A percentile compares a stretch with the other conserved stretches of the same genome.
Conservation (phyloP, 2,797 vertebrate genomes). For the Botia kubotai region DNA sequence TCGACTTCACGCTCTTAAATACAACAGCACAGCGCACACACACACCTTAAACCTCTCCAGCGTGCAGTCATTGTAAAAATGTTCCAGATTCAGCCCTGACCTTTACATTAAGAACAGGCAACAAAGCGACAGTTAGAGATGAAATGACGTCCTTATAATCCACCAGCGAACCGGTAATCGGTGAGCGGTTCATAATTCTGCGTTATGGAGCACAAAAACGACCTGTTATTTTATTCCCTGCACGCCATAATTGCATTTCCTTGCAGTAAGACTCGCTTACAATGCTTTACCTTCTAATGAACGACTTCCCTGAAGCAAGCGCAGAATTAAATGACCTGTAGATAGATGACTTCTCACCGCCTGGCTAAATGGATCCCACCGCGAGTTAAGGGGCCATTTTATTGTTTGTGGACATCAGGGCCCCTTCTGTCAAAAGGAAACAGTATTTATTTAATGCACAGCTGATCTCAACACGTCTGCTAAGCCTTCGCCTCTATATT, state of each 20-base stretch:
- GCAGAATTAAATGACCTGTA: conserved; percentile 56
- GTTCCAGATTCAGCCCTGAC: conserved; percentile 16
- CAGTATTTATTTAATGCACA: conserved; percentile 34
- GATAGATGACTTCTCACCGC: too few relatives aligned
- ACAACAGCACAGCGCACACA: not conserved
- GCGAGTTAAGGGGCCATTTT: conserved; percentile 71
- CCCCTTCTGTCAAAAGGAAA: conserved; percentile 57
- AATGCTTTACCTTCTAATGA: conserved; percentile 22
- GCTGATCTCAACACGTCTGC: conserved; percentile 20
- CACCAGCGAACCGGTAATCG: not conserved
- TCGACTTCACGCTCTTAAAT: conserved; percentile 31
- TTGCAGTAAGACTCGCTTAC: conserved; percentile 23
- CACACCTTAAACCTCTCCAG: not conserved
- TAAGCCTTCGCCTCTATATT: conserved; percentile 62
- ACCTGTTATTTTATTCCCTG: conserved; percentile 10
- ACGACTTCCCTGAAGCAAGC: conserved; percentile 52
- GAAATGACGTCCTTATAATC: conserved; percentile 16
- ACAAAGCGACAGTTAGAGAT: not conserved
- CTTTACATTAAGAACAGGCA: conserved; percentile 32
- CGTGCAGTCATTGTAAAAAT: not conserved
- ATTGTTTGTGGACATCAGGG: conserved; percentile 71
- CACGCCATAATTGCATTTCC: conserved; percentile 14
- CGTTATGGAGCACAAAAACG: conserved; percentile 27
- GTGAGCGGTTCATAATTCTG: conserved; percentile 26
- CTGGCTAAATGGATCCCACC: conserved; percentile 57